These are phyloP conservation scores for Hydroisotoma schaefferi DNA, from an alignment of 2,888 invertebrate species.

Conservation along the genomic window DNA sequence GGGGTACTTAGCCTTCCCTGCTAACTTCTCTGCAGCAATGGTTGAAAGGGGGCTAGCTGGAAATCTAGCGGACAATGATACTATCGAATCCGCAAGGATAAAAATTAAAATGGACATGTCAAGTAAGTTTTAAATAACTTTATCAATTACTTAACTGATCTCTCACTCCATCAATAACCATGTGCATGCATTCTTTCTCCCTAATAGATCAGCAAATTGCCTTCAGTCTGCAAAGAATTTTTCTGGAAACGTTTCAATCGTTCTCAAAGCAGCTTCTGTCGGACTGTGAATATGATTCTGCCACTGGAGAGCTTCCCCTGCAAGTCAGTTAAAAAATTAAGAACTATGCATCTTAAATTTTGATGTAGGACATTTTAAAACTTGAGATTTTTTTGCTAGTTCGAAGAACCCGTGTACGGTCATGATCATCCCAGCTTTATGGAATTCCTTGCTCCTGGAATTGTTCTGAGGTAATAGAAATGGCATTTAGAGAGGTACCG, in stretches of 20 bases:
- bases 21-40: conserved; percentile 82
- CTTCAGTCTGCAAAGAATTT: conserved; percentile 77
- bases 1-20: conserved; percentile 83
- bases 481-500: no score
- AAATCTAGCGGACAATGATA: conserved; percentile 79
- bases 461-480: conserved; percentile 92
- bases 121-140: conserved; percentile 59
- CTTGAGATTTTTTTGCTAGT: conserved; percentile 54
- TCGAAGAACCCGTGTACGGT: conserved; percentile 83
- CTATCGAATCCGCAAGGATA: conserved; percentile 79
- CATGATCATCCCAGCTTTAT: conserved; percentile 86
- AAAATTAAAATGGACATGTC: conserved; percentile 90
- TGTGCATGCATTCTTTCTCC: background rate
- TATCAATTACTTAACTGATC: background rate
- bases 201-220: conserved; percentile 85
- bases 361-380: background rate
- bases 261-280: conserved; percentile 71
- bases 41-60: conserved; percentile 76
- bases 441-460: conserved; percentile 93
- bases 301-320: conserved; percentile 39
- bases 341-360: background rate
- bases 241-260: conserved; percentile 79
- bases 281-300: conserved; percentile 60
- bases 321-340: conserved; percentile 20
- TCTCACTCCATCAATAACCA: background rate